Conservation (phyloP, 1,140 invertebrate species). For the Ctenoplectra terminalis region DNA sequence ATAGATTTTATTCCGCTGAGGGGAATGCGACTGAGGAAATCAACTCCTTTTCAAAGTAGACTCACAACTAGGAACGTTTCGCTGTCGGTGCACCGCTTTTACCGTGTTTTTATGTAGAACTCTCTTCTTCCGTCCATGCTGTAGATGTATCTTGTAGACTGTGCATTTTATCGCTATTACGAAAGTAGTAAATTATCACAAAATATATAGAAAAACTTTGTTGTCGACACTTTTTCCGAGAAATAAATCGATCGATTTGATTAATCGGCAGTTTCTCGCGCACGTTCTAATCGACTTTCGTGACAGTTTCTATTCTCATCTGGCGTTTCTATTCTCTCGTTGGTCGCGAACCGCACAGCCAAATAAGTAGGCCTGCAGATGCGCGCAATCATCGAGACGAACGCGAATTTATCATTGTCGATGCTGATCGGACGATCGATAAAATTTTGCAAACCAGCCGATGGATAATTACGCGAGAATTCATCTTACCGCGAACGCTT, state of each 20-base stretch:
- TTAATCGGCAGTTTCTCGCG: not conserved
- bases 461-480: no score
- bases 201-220: not conserved
- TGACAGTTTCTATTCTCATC: not conserved
- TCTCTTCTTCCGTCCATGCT: not conserved
- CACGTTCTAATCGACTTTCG: not conserved
- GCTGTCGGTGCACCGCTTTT: not conserved
- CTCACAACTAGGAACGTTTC: not conserved
- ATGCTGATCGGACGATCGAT: conserved; percentile 6
- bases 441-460: conserved; percentile 20
- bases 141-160: not conserved
- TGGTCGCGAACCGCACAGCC: not conserved
- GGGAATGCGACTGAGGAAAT: not conserved
- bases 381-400: conserved; percentile 5
- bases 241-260: not conserved
- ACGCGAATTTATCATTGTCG: conserved; percentile 17
- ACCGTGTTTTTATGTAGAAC: not conserved
- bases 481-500: conserved; percentile 1
- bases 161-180: not conserved
- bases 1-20: not conserved
- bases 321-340: no score
- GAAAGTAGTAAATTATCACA: not conserved
- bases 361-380: not conserved
- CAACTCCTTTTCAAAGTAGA: not conserved
- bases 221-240: not conserved